Conservation (phyloP, 2,113 vertebrate genomes). For the Mystacornis crossleyi region DNA sequence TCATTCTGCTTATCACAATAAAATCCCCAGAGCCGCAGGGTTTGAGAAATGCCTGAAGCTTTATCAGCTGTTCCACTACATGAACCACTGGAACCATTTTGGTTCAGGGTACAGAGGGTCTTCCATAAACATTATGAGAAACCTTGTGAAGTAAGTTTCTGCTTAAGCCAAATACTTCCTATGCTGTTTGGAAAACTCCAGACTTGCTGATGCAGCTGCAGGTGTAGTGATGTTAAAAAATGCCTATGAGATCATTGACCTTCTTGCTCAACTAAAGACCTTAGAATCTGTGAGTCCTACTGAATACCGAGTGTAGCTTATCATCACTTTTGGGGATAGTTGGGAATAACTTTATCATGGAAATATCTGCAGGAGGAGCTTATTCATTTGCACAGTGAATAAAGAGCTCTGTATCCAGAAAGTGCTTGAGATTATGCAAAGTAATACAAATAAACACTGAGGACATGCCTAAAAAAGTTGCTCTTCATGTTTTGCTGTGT, state of each 20-base stretch:
- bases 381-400: neutral
- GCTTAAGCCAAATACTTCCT: neutral
- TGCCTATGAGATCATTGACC: neutral
- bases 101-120: constrained; percentile 90
- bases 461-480: neutral
- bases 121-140: constrained; percentile 88
- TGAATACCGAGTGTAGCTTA: neutral
- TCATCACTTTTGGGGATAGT: neutral
- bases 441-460: neutral
- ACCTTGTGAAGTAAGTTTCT: constrained; percentile 78
- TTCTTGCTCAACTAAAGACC: neutral
- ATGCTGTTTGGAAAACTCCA: neutral
- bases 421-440: neutral
- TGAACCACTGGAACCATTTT: constrained; percentile 99
- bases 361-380: neutral
- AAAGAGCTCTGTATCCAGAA: neutral
- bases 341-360: neutral
- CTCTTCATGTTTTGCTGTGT: neutral
- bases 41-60: constrained; percentile 87
- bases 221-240: neutral
- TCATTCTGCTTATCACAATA: constrained; percentile 88
- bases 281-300: neutral
- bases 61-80: constrained; percentile 94
- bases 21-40: constrained; percentile 84
- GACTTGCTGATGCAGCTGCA: neutral